Conservation (phyloP, 2,797 vertebrate genomes). For the Chlorospingus flavigularis region DNA sequence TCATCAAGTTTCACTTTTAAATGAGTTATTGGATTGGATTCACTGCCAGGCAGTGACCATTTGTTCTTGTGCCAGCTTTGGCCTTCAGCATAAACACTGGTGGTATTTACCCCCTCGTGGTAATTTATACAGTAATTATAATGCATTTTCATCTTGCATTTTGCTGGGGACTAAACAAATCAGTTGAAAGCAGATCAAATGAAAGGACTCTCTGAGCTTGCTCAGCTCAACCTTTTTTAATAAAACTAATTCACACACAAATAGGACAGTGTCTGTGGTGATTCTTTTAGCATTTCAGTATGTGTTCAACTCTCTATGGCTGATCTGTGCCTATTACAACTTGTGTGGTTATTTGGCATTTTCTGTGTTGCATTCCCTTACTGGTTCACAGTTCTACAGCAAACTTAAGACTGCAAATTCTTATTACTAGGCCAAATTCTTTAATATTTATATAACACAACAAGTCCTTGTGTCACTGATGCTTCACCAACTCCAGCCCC, state of each 20-base stretch:
- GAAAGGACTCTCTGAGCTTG: background rate
- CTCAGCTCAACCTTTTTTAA: background rate
- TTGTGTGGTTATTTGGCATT: background rate
- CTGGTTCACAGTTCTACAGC: background rate
- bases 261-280: background rate
- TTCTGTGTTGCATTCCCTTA: background rate
- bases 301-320: background rate
- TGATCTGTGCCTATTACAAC: background rate
- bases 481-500: background rate
- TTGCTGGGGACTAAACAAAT: slow-evolving; percentile 11
- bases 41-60: background rate
- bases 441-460: background rate
- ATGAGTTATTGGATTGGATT: slow-evolving; percentile 27
- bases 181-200: background rate
- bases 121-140: slow-evolving; percentile 34
- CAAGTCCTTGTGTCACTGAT: background rate
- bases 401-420: background rate
- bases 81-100: slow-evolving; percentile 22
- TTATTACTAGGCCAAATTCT: background rate
- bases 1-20: slow-evolving; percentile 36
- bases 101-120: background rate
- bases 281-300: background rate
- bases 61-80: slow-evolving; percentile 34
- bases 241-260: background rate
- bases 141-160: slow-evolving; percentile 3